Evolutionary conservation across 1,140 invertebrate genomes (phyloP).

Genomic region (Drosophila kohkoa): DNA sequence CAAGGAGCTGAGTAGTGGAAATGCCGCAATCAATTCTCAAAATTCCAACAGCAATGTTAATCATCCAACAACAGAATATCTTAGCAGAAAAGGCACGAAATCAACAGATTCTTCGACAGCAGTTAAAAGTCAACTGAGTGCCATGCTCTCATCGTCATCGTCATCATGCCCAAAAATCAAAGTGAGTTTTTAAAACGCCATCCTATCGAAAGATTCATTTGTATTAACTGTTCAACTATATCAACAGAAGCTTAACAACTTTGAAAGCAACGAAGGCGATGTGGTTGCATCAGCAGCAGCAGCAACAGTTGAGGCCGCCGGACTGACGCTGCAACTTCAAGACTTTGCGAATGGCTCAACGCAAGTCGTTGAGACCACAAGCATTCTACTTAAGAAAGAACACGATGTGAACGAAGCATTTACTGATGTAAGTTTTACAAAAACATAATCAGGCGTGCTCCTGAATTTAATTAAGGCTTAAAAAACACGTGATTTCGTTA

Average conservation of each 20-base stretch:
- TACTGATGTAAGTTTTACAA: constrained; percentile 55
- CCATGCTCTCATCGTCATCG: constrained; percentile 37
- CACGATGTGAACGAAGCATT: constrained; percentile 58
- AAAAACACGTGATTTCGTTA: too few species aligned
- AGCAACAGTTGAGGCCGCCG: background rate
- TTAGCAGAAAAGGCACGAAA: constrained; percentile 45
- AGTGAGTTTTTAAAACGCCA: constrained; percentile 41
- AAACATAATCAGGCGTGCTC: too few species aligned
- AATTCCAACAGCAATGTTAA: constrained; percentile 42
- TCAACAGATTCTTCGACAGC: constrained; percentile 42
- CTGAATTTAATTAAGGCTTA: too few species aligned
- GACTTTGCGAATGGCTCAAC: constrained; percentile 54
- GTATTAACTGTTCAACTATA: background rate
- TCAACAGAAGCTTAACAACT: constrained; percentile 48
- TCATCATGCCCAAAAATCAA: constrained; percentile 53
- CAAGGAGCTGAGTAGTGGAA: constrained; percentile 23
- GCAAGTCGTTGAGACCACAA: constrained; percentile 54
- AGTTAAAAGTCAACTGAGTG: constrained; percentile 44
- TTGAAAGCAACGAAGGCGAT: constrained; percentile 48
- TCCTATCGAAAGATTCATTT: background rate
- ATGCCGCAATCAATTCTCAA: constrained; percentile 33
- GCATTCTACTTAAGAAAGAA: constrained; percentile 50
- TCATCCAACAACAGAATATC: constrained; percentile 47
- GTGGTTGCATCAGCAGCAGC: constrained; percentile 19
- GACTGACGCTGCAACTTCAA: constrained; percentile 55